Conservation (phyloP, 2,888 invertebrate genomes). For the Yponomeuta cagnagella region DNA sequence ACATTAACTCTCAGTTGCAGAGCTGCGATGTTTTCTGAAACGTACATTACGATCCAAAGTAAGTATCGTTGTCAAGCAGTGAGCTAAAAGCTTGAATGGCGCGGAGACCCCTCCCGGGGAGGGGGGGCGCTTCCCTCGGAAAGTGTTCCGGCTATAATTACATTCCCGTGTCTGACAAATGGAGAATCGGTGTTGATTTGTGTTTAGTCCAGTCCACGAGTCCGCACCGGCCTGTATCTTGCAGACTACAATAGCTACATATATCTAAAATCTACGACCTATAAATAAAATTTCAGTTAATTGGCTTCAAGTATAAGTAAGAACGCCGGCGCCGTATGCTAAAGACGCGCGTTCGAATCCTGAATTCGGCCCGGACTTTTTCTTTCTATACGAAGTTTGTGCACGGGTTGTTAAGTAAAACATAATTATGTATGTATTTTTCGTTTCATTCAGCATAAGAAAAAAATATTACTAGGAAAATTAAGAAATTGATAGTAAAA, state of each 20-base stretch:
- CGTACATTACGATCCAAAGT: slow-evolving; percentile 53
- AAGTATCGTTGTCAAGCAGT: slow-evolving; percentile 61
- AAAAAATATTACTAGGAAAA: too few relatives aligned
- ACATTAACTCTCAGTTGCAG: slow-evolving; percentile 20
- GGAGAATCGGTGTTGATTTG: slow-evolving; percentile 78
- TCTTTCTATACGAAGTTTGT: too few relatives aligned
- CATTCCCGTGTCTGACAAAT: slow-evolving; percentile 78
- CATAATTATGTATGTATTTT: too few relatives aligned
- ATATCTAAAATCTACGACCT: not conserved
- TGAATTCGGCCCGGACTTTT: too few relatives aligned
- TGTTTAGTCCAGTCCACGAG: slow-evolving; percentile 66
- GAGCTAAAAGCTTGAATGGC: slow-evolving; percentile 71
- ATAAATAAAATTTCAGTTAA: not conserved
- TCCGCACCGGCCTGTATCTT: slow-evolving; percentile 23
- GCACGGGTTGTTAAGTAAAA: too few relatives aligned
- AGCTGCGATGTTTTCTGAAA: slow-evolving; percentile 37
- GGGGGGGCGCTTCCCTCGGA: slow-evolving; percentile 33
- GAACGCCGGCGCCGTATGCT: not conserved
- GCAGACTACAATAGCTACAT: not conserved
- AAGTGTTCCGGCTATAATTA: slow-evolving; percentile 75
- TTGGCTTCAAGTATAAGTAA: not conserved
- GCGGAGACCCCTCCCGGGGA: slow-evolving; percentile 32
- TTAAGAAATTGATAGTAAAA: not conserved
- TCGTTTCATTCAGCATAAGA: too few relatives aligned
- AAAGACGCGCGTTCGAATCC: too few relatives aligned